Conservation (phyloP, 2,888 invertebrate species). For the Megamerina dolium region DNA sequence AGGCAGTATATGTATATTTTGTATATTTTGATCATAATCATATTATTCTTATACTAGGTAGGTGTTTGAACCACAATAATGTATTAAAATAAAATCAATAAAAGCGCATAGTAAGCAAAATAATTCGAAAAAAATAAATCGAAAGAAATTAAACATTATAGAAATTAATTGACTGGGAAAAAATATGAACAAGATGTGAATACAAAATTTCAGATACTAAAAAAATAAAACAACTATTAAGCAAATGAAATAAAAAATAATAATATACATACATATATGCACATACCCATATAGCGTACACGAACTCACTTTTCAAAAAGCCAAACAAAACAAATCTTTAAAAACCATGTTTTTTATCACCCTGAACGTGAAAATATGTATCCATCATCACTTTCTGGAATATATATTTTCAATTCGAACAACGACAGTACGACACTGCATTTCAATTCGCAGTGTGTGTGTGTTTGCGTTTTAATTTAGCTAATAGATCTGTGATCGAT, state of each 20-base stretch:
- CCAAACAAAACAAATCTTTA: no score
- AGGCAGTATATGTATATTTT: no score
- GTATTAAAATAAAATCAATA: neutral
- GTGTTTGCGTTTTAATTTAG: no score
- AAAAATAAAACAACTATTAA: constrained; percentile 1
- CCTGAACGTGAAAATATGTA: no score
- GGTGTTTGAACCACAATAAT: constrained; percentile 4
- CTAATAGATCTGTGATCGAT: no score
- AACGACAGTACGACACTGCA: no score
- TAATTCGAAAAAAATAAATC: neutral
- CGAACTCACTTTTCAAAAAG: no score
- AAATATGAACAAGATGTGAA: constrained; percentile 3
- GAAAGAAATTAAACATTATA: neutral
- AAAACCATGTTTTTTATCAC: no score
- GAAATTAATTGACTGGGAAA: neutral
- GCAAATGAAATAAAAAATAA: constrained; percentile 3
- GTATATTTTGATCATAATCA: neutral
- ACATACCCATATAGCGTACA: neutral
- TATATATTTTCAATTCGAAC: no score
- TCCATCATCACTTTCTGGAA: no score
- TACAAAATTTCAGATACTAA: no score
- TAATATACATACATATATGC: neutral
- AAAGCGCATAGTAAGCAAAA: neutral
- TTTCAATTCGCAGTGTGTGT: no score
- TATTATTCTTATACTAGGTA: neutral